Evolutionary conservation across 2,888 invertebrate genomes (phyloP), one percentile per base, ranked within the genome.

Genomic region (Torymus auratus): DNA sequence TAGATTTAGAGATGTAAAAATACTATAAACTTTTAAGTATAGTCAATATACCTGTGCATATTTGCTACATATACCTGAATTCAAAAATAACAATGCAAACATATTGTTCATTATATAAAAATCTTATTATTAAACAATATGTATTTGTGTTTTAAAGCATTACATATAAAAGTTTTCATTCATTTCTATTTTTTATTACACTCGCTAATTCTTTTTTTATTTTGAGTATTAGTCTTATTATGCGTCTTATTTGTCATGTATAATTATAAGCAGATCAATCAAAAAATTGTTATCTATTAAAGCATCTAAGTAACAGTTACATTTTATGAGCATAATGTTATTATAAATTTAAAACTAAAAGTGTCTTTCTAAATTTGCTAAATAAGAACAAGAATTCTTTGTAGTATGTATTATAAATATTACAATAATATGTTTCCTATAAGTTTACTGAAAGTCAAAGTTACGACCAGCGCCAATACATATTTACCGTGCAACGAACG

Each of bases 381-480:
- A 74, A 74, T 67, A 62, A 73, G 20, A 61, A 77, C 17, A 23
- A 2, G 20, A 64, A 50, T 75, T 67, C 11, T 65, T 52, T 80
- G 68, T 15, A 76, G 52, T 53, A 17, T 67, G 76, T 62, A 69
- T 20, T 74, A 70, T 74, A 70, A 81, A 76, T 74, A 78, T 78
- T 71, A 50, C 53, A 67, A 78, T 74, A 79, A 73, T 73, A 62
- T 7, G 0, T 41, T 20, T 41, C 7, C 41, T 41, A 72, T 79
- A 67, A 71, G 15, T 58, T 78, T 15, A 70, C 50, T 70, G 58
- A 71, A 56, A 65, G 12, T 67, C 60, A 74, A 52, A 65, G 12
- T 67, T 74, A 73, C 69, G 70, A 74, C 65, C 64, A 70, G 74
- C 70, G 72, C 28, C 17, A 13, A 64, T 60, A 74, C 68, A 20